Evolutionary conservation across 2,888 invertebrate genomes (phyloP), one percentile per base, ranked within the genome.

Genomic region (Parascotia fuliginaria): DNA sequence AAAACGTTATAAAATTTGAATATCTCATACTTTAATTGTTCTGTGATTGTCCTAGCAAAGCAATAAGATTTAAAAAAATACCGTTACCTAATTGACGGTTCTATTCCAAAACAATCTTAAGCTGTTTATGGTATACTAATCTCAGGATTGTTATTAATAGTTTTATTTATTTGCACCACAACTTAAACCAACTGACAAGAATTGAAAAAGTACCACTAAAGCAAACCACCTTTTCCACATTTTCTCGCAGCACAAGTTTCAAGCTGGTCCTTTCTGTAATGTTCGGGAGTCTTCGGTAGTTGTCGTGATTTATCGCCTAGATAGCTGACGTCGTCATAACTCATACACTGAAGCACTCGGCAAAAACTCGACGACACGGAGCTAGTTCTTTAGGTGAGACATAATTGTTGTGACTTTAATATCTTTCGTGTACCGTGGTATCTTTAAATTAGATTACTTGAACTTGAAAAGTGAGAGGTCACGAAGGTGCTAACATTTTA

Each of bases 251-350:
- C 19, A 32, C 22, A 31, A 31, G 22, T 29, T 22, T 14, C 65
- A 63, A 68, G 68, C 71, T 75, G 72, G 77, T 81, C 82, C 70
- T 85, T 83, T 81, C 77, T 71, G 69, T 77, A 79, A 79, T 77
- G 76, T 76, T 75, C 56, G 60, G 32, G 7, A 31, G 16, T 41
- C 41, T 41, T 41, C 53, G 60, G 29, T 15, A 19, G 33, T 29
- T 14, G 29, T 42, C 45, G 70, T 79, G 80, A 87, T 87, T 88
- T 86, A 88, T 87, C 61, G 70, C 64, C 59, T 63, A 78, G 82
- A 83, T 81, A 78, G 77, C 79, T 81, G 77, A 80, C 77, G 75
- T 72, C 72, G 78, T 84, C 84, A 87, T 87, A 87, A 83, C 77
- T 87, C 83, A 84, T 76, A 77, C 44, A 29, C 31, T 36, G 42